phyloP scores from a whole-genome alignment of 2,113 vertebrate species.

The Rana temporaria region DNA sequence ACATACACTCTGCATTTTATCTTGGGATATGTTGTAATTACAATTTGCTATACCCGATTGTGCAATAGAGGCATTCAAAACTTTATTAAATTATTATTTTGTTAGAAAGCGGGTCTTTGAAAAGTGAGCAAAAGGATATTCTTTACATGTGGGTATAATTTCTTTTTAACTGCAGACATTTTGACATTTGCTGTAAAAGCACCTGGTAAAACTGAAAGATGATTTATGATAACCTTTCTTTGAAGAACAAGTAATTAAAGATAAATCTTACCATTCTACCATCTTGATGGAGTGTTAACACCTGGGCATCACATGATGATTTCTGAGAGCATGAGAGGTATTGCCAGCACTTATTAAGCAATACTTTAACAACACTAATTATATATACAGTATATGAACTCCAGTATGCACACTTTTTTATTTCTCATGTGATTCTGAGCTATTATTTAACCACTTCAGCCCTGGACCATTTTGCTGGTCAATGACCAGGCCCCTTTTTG shows the following conservation, averaged over 20 bases:
- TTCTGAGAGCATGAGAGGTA: not conserved
- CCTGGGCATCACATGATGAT: not conserved
- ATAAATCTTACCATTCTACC: conserved; percentile 8
- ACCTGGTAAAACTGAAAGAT: conserved; percentile 6
- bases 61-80: not conserved
- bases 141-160: not conserved
- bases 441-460: too few species aligned
- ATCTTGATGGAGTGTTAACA: conserved; percentile 9
- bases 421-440: too few species aligned
- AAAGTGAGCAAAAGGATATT: not conserved
- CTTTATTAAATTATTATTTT: not conserved
- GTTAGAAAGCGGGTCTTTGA: not conserved
- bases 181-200: conserved; percentile 28
- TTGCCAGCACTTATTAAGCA: not conserved
- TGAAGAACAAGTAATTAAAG: conserved; percentile 30
- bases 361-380: not conserved
- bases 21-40: not conserved
- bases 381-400: not conserved
- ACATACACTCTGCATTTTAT: too few species aligned
- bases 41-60: not conserved
- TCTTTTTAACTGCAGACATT: conserved; percentile 14
- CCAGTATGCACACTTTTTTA: too few species aligned
- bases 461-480: too few species aligned
- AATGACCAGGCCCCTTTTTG: too few species aligned
- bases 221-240: conserved; percentile 32